These are phyloP conservation scores for Colaptes auratus DNA, from an alignment of 2,113 vertebrate genomes.

Conservation along the genomic window DNA sequence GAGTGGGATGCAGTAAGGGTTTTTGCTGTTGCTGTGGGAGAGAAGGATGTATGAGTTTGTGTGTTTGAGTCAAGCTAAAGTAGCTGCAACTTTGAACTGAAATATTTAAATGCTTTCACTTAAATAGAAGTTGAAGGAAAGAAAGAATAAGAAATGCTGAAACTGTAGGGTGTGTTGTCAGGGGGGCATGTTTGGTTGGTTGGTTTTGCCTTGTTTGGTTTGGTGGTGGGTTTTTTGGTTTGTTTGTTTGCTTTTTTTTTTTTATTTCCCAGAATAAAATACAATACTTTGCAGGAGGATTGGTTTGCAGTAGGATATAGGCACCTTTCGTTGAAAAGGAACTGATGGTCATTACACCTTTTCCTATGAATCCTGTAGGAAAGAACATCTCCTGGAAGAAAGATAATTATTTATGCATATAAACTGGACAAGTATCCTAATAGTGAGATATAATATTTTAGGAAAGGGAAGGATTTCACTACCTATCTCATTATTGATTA, in stretches of 20 bases:
- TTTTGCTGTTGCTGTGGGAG: background rate
- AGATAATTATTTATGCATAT: background rate
- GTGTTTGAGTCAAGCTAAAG: background rate
- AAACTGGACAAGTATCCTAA: background rate
- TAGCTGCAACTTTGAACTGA: background rate
- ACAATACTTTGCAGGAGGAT: background rate
- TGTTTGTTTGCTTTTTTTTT: background rate
- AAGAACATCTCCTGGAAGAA: background rate
- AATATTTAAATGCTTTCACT: background rate
- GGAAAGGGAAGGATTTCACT: background rate
- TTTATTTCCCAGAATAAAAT: background rate
- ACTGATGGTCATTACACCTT: fast-evolving
- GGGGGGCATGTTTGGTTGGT: too few species aligned
- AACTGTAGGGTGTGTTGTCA: background rate
- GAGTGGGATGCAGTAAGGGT: fast-evolving
- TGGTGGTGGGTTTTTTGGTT: too few species aligned
- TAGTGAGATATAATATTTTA: background rate
- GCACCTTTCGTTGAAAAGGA: background rate
- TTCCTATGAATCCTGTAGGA: background rate
- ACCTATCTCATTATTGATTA: background rate
- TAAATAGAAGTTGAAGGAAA: background rate
- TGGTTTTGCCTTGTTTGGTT: too few species aligned
- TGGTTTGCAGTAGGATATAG: background rate
- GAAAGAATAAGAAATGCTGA: background rate
- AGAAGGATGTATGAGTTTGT: background rate